Evolutionary conservation across 1,140 invertebrate species (phyloP).

Genomic region (Acyrthosiphon pisum): DNA sequence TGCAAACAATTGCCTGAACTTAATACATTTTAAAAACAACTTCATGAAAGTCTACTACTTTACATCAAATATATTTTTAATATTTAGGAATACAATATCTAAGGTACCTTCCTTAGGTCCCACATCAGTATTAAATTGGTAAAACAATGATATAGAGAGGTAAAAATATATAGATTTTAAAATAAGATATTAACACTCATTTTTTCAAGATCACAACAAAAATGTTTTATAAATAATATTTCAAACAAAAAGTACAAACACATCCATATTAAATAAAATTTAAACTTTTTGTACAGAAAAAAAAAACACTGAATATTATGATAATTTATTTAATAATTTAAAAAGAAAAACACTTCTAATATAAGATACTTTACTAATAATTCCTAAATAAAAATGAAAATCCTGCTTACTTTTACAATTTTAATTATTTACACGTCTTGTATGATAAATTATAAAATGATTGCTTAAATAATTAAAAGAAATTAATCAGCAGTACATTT

Average conservation of each 20-base stretch:
- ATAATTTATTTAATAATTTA: constrained; percentile 1
- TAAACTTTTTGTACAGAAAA: constrained; percentile 5
- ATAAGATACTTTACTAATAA: constrained; percentile 13
- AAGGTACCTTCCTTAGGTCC: background rate
- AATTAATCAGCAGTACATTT: constrained; percentile 31
- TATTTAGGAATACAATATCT: background rate
- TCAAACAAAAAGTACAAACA: constrained; percentile 16
- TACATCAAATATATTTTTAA: background rate
- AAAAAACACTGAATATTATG: background rate
- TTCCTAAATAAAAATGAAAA: background rate
- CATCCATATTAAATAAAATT: background rate
- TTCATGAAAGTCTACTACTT: background rate
- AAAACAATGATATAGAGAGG: background rate
- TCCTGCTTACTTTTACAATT: constrained; percentile 19
- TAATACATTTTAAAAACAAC: background rate
- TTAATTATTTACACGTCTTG: constrained; percentile 34
- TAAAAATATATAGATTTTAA: background rate
- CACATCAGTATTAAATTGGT: background rate
- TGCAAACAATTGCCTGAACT: background rate
- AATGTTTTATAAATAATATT: constrained; percentile 30
- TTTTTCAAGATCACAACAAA: constrained; percentile 19
- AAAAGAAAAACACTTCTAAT: constrained; percentile 40
- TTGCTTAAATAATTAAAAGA: constrained; percentile 33
- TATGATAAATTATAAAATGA: background rate
- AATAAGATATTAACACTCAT: background rate